phyloP scores from a whole-genome alignment of 2,113 vertebrate genomes.

The Mola mola region DNA sequence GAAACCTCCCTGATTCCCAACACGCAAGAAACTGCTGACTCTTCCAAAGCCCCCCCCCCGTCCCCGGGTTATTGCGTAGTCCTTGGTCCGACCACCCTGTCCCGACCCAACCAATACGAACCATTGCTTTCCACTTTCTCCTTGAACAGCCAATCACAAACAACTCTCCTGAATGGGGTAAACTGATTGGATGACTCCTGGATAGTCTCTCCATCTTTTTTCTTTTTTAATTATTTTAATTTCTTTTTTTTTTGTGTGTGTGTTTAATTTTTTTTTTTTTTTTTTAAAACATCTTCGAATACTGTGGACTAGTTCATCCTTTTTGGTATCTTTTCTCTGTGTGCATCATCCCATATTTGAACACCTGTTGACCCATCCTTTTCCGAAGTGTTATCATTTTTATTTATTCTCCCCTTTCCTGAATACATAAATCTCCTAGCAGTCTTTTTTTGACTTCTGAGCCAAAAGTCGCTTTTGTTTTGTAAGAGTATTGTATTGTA shows the following conservation, averaged over 20 bases:
- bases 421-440: constrained; percentile 56
- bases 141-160: constrained; percentile 81
- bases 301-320: constrained; percentile 72
- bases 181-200: constrained; percentile 84
- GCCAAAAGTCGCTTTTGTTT: constrained; percentile 80
- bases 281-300: constrained; percentile 65
- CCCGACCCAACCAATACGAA: constrained; percentile 68
- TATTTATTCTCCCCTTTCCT: constrained; percentile 69
- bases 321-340: constrained; percentile 64
- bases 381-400: constrained; percentile 64
- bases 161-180: constrained; percentile 89
- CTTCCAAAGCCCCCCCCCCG: constrained; percentile 53
- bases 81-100: constrained; percentile 72
- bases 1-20: constrained; percentile 82
- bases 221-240: constrained; percentile 24
- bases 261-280: constrained; percentile 35
- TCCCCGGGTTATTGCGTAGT: constrained; percentile 79
- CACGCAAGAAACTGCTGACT: constrained; percentile 70
- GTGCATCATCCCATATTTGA: constrained; percentile 69
- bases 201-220: constrained; percentile 84
- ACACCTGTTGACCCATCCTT: constrained; percentile 57
- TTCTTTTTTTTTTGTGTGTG: constrained; percentile 30
- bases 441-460: constrained; percentile 81
- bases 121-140: constrained; percentile 76
- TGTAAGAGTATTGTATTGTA: constrained; percentile 85